Evolutionary conservation across 2,113 vertebrate genomes (phyloP).

Genomic region (Mungos mungo): DNA sequence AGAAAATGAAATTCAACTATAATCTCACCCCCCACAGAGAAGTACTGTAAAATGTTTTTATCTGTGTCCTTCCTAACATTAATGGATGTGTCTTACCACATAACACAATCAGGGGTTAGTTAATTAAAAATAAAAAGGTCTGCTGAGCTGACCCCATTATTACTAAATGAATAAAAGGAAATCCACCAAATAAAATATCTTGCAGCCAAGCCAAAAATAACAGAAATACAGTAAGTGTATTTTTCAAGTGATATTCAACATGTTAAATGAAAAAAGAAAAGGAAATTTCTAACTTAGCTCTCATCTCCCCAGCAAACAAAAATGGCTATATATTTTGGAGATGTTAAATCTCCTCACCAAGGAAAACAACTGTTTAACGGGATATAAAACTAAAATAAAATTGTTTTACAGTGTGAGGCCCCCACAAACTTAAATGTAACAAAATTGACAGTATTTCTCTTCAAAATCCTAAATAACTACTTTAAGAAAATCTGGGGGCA

Average conservation of each 20-base stretch:
- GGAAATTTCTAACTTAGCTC: slow-evolving; percentile 34
- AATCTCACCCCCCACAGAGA: neutral
- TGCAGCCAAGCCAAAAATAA: slow-evolving; percentile 62
- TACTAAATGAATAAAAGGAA: slow-evolving; percentile 65
- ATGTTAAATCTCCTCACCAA: slow-evolving; percentile 32
- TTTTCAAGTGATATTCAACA: slow-evolving; percentile 44
- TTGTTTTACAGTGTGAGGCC: slow-evolving; percentile 61
- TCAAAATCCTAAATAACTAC: slow-evolving; percentile 76
- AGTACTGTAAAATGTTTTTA: neutral
- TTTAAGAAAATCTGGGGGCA: slow-evolving; percentile 72
- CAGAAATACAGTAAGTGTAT: slow-evolving; percentile 56
- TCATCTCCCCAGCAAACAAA: slow-evolving; percentile 39
- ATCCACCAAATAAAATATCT: slow-evolving; percentile 33
- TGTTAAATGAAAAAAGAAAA: slow-evolving; percentile 16
- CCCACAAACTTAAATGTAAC: slow-evolving; percentile 39
- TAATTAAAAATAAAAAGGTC: slow-evolving; percentile 60
- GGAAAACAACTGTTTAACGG: slow-evolving; percentile 50
- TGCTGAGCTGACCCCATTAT: neutral
- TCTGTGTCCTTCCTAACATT: neutral
- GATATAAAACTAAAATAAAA: slow-evolving; percentile 65
- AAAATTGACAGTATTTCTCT: slow-evolving; percentile 72
- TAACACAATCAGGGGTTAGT: neutral
- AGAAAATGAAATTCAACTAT: slow-evolving; percentile 3
- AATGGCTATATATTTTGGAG: neutral
- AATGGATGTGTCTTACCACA: neutral